Evolutionary conservation across 2,113 vertebrate genomes (phyloP).

Genomic region (Hypocryptadius cinnamomeus): DNA sequence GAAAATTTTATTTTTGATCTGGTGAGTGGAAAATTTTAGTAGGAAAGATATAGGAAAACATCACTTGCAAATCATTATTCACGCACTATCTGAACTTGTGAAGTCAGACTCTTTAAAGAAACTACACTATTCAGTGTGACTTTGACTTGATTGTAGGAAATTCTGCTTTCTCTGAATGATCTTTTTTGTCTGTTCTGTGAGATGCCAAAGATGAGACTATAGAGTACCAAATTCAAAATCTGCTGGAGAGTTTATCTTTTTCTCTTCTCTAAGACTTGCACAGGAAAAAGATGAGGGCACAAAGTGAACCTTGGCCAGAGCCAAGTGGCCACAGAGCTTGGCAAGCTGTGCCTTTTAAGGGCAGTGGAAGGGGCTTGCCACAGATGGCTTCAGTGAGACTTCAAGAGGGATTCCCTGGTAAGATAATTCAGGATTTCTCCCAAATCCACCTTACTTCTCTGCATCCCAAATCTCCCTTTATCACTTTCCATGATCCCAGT

Average conservation of each 20-base stretch:
- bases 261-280: not conserved
- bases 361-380: not conserved
- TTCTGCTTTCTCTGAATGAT: not conserved
- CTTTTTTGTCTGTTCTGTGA: not conserved
- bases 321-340: not conserved
- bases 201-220: not conserved
- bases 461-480: not conserved
- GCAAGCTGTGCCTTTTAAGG: not conserved
- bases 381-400: not conserved
- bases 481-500: not conserved
- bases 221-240: not conserved
- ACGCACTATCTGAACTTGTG: not conserved
- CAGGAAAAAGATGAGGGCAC: not conserved
- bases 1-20: not conserved
- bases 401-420: not conserved
- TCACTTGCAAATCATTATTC: not conserved
- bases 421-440: not conserved
- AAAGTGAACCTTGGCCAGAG: not conserved
- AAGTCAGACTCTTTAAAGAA: not conserved
- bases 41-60: not conserved
- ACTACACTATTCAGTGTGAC: not conserved
- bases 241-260: not conserved
- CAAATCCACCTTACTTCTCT: not conserved
- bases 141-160: not conserved
- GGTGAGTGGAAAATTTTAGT: not conserved